Conservation (phyloP, 2,797 vertebrate species). For the Labroides dimidiatus region DNA sequence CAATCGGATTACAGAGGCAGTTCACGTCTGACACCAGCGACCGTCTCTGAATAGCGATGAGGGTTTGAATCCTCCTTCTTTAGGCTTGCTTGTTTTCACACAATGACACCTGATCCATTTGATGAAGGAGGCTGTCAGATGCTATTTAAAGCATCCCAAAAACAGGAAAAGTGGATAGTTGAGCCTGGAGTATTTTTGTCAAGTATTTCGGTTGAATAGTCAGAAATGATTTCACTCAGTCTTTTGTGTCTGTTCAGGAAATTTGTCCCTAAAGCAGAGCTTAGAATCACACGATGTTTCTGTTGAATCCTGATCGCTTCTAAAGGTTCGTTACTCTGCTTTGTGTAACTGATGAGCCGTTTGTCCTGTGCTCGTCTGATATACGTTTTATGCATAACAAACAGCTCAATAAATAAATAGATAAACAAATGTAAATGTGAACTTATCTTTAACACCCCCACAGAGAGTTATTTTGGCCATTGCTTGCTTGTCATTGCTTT, state of each 20-base stretch:
- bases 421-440: conserved; percentile 8
- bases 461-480: neutral
- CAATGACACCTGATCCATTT: neutral
- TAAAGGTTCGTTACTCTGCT: neutral
- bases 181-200: neutral
- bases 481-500: conserved; percentile 1
- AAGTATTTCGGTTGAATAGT: too few relatives aligned
- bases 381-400: neutral
- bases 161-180: neutral
- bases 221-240: too few relatives aligned
- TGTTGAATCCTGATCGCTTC: neutral
- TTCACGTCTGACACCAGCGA: neutral
- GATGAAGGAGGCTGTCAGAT: neutral
- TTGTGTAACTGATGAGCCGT: neutral
- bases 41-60: neutral
- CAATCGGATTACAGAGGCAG: neutral
- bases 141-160: neutral
- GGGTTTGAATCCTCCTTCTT: neutral
- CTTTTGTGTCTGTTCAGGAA: too few relatives aligned
- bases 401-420: neutral
- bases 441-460: neutral
- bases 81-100: neutral
- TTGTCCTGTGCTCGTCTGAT: neutral
- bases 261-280: neutral
- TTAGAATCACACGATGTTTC: neutral